These are phyloP conservation scores for Tragulus kanchil DNA, from an alignment of 2,113 vertebrate species.

Conservation along the genomic window DNA sequence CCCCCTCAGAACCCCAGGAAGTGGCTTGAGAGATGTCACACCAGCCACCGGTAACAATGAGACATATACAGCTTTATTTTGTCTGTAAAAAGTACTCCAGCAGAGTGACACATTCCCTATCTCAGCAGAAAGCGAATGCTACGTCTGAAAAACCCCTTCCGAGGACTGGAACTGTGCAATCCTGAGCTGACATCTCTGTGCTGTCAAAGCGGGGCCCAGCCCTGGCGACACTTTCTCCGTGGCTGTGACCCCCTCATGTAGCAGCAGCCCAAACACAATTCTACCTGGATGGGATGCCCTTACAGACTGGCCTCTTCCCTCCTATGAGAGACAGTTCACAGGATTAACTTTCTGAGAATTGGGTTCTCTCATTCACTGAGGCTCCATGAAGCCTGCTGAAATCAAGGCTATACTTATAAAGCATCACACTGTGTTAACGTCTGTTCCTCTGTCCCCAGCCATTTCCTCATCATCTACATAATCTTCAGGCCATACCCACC, in stretches of 20 bases:
- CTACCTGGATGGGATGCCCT: slow-evolving; percentile 6
- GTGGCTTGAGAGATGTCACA: slow-evolving; percentile 59
- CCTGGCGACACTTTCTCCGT: not conserved
- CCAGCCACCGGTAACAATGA: slow-evolving; percentile 83
- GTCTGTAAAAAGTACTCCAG: slow-evolving; percentile 91
- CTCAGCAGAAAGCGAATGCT: slow-evolving; percentile 79
- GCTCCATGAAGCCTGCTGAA: slow-evolving; percentile 53
- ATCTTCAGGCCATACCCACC: not conserved
- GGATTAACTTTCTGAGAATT: slow-evolving; percentile 58
- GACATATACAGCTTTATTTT: slow-evolving; percentile 94
- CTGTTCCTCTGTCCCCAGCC: not conserved
- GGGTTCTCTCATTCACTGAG: slow-evolving; percentile 1
- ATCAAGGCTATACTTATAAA: slow-evolving; percentile 4
- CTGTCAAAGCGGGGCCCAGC: not conserved
- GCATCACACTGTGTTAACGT: not conserved
- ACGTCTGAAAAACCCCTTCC: slow-evolving; percentile 71
- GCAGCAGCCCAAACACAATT: not conserved
- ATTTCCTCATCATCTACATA: not conserved
- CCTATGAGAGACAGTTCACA: slow-evolving; percentile 20
- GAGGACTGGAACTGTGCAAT: slow-evolving; percentile 60
- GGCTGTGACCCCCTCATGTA: not conserved
- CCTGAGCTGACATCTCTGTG: slow-evolving; percentile 46
- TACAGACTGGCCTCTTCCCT: not conserved
- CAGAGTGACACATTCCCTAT: slow-evolving; percentile 84
- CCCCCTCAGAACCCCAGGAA: not conserved